Conservation (phyloP, 2,888 invertebrate genomes). For the Salticus scenicus region DNA sequence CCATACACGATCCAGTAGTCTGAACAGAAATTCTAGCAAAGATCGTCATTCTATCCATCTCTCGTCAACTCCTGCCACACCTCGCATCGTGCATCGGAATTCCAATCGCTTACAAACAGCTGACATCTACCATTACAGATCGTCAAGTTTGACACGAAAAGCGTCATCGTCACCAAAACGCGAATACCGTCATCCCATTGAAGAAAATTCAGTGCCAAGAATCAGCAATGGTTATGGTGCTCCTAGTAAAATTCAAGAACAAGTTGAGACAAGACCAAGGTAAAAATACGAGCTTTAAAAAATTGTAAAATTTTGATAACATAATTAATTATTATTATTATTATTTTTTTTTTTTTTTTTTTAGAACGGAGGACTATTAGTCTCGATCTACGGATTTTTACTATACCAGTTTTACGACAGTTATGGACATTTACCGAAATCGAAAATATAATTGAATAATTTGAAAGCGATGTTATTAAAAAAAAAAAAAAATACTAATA, state of each 20-base stretch:
- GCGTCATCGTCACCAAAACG: constrained; percentile 54
- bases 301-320: no score
- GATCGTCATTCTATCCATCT: constrained; percentile 55
- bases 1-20: constrained; percentile 43
- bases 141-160: constrained; percentile 52
- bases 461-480: no score
- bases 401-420: no score
- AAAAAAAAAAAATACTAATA: no score
- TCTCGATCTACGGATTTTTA: no score
- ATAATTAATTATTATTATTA: no score
- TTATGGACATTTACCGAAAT: no score
- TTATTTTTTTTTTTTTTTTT: no score
- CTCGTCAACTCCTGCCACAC: constrained; percentile 50
- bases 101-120: constrained; percentile 31
- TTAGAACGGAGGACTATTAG: no score
- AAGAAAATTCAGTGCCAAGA: constrained; percentile 16
- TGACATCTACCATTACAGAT: constrained; percentile 48
- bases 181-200: constrained; percentile 7
- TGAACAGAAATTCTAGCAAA: constrained; percentile 41
- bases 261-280: constrained; percentile 49
- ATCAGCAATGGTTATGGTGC: not conserved
- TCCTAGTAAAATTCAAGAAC: not conserved
- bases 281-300: not conserved
- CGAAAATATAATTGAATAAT: no score
- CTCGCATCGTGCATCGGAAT: constrained; percentile 30